These are phyloP conservation scores for Macropis europaea DNA, from an alignment of 2,888 invertebrate species.

Conservation along the genomic window DNA sequence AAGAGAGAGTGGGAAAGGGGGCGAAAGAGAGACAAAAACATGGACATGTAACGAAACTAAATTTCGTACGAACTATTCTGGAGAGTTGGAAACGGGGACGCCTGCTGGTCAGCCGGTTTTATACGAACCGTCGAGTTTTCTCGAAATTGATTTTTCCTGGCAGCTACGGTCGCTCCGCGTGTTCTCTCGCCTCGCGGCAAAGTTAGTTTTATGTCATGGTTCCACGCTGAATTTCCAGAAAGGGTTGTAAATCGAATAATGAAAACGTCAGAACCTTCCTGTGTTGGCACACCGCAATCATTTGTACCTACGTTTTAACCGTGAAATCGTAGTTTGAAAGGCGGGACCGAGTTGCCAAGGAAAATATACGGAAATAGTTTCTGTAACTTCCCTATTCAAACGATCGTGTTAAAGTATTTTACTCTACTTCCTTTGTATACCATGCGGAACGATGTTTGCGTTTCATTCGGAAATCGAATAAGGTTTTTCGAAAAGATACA, in stretches of 20 bases:
- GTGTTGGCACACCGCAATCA: constrained; percentile 54
- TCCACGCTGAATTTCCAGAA: constrained; percentile 60
- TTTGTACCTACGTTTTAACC: constrained; percentile 54
- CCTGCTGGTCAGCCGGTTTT: constrained; percentile 48
- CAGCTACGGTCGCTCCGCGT: constrained; percentile 46
- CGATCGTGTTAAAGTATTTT: background rate
- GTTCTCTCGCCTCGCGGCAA: constrained; percentile 32
- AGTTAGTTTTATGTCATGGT: constrained; percentile 63
- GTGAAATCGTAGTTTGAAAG: constrained; percentile 51
- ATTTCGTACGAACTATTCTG: constrained; percentile 45
- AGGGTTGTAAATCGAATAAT: constrained; percentile 67
- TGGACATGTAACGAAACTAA: constrained; percentile 48
- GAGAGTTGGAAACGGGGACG: constrained; percentile 41
- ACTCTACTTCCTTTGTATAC: background rate
- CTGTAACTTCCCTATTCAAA: background rate
- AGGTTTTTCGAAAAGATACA: background rate
- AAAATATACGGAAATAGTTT: constrained; percentile 26
- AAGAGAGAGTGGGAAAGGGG: background rate
- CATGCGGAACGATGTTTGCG: background rate
- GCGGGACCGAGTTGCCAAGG: constrained; percentile 17
- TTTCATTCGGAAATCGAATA: background rate
- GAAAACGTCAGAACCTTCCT: constrained; percentile 64
- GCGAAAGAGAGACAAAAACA: constrained; percentile 16
- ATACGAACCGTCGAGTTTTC: constrained; percentile 62
- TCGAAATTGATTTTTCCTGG: constrained; percentile 64